Evolutionary conservation across 2,888 invertebrate genomes (phyloP).

Genomic region (Cyrtodaria siliqua): DNA sequence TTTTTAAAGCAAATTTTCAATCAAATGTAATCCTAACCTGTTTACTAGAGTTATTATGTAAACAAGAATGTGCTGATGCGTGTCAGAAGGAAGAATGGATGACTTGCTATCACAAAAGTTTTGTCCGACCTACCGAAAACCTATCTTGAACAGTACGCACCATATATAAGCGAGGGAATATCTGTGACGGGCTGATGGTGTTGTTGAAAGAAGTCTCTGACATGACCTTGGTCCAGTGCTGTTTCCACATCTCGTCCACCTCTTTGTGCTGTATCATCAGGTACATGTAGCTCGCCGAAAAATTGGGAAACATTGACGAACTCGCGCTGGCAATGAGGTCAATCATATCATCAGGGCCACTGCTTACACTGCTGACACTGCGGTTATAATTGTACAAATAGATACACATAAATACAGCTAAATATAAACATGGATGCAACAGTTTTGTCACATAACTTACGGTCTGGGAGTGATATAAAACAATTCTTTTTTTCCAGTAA

Average conservation of each 20-base stretch:
- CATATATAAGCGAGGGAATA: constrained; percentile 93
- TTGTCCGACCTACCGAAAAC: no score
- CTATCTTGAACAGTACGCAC: constrained; percentile 88
- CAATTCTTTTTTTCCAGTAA: no score
- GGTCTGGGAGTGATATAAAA: no score
- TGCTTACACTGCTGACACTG: constrained; percentile 89
- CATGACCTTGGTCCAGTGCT: constrained; percentile 90
- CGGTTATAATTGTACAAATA: constrained; percentile 59
- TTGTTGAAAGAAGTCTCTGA: constrained; percentile 88
- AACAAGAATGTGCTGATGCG: no score
- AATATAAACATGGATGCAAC: no score
- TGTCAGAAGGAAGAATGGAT: no score
- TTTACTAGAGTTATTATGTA: no score
- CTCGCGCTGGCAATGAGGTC: constrained; percentile 90
- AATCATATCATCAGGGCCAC: constrained; percentile 95
- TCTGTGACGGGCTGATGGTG: constrained; percentile 90
- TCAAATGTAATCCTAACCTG: no score
- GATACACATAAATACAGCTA: no score
- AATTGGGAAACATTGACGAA: constrained; percentile 91
- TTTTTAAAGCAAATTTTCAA: no score
- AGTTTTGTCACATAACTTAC: no score
- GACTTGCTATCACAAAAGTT: no score
- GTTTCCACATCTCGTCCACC: constrained; percentile 94
- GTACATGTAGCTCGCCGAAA: constrained; percentile 88
- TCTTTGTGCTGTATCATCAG: constrained; percentile 89